Evolutionary conservation across 2,888 invertebrate genomes (phyloP).

Genomic region (Xestia ashworthii): DNA sequence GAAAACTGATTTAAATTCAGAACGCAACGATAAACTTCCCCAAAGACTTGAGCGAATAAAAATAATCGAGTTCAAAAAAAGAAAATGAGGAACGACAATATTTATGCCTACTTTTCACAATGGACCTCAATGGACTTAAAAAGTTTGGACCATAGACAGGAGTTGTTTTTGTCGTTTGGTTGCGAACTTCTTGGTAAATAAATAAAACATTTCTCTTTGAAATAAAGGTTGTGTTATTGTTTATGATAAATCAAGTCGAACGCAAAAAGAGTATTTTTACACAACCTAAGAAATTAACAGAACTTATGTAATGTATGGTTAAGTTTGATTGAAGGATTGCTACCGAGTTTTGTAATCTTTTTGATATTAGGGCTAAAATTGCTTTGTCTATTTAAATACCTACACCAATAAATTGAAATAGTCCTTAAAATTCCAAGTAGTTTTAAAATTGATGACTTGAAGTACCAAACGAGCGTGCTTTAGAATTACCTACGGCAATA

Average conservation of each 20-base stretch:
- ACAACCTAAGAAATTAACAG: neutral
- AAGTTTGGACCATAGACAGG: slow-evolving; percentile 43
- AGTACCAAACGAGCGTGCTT: neutral
- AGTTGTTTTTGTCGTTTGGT: slow-evolving; percentile 34
- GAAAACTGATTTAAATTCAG: slow-evolving; percentile 44
- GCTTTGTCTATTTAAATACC: neutral
- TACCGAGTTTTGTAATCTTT: neutral
- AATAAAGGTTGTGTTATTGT: slow-evolving; percentile 21
- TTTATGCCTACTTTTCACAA: slow-evolving; percentile 37
- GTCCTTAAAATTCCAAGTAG: neutral
- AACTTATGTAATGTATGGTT: neutral
- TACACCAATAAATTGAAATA: neutral
- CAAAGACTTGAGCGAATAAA: slow-evolving; percentile 29
- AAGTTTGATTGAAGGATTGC: neutral
- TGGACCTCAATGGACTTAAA: slow-evolving; percentile 53
- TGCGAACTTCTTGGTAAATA: slow-evolving; percentile 41
- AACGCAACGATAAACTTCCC: slow-evolving; percentile 29
- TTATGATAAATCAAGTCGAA: slow-evolving; percentile 8
- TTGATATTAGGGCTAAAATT: neutral
- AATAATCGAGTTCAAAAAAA: slow-evolving; percentile 37
- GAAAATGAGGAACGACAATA: slow-evolving; percentile 30
- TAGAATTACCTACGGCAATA: neutral
- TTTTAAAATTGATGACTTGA: neutral
- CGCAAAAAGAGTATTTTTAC: neutral
- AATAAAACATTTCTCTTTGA: slow-evolving; percentile 24